Conservation (phyloP, 2,888 invertebrate genomes). For the Apamea anceps region DNA sequence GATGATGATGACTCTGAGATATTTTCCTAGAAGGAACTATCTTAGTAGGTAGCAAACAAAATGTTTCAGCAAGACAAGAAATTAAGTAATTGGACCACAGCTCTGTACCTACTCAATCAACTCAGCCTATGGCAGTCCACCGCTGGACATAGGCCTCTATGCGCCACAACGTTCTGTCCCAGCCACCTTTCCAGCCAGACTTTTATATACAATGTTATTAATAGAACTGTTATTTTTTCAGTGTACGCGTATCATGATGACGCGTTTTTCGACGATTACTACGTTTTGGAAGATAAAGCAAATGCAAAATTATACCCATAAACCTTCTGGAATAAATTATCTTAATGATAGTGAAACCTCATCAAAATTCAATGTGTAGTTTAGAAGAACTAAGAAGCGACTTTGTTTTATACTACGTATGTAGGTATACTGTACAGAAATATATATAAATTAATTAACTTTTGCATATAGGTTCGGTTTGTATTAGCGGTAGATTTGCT, state of each 20-base stretch:
- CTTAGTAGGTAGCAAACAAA: neutral
- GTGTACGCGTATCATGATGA: constrained; percentile 44
- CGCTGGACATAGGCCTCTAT: neutral
- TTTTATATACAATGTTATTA: neutral
- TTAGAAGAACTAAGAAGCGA: neutral
- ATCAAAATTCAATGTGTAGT: neutral
- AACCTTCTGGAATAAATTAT: neutral
- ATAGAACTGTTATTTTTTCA: constrained; percentile 35
- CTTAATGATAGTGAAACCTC: neutral
- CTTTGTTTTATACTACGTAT: neutral
- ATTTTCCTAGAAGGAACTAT: neutral
- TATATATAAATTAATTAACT: neutral
- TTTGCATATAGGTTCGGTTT: neutral
- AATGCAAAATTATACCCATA: neutral
- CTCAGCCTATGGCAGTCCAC: neutral
- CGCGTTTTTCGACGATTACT: constrained; percentile 47
- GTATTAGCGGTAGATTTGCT: neutral
- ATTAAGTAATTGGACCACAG: neutral
- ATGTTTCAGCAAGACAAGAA: neutral
- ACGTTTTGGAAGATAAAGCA: constrained; percentile 14
- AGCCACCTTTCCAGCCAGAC: neutral
- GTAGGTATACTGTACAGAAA: neutral
- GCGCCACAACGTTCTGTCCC: neutral
- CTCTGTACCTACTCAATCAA: neutral
- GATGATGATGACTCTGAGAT: neutral